Percentiles rank a stretch among this genome's conserved stretches.
These are phyloP conservation scores for Apamea epomidion DNA, from an alignment of 2,888 invertebrate species.

Conservation along the genomic window DNA sequence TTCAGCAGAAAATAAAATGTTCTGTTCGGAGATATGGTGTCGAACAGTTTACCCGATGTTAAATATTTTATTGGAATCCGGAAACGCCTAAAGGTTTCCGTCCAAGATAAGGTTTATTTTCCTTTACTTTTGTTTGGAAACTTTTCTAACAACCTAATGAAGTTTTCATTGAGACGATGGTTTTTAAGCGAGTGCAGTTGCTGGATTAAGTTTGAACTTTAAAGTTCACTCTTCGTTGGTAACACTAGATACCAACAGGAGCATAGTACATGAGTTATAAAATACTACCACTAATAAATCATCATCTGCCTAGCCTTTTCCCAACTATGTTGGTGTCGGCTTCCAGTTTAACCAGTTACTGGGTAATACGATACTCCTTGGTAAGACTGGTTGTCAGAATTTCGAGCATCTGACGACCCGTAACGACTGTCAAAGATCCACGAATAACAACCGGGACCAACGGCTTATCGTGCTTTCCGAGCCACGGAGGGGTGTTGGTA, in stretches of 20 bases:
- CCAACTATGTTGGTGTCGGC: too few relatives aligned
- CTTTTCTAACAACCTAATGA: conserved; percentile 43
- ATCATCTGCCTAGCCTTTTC: too few relatives aligned
- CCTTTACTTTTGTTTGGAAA: conserved; percentile 35
- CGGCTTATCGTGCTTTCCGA: too few relatives aligned
- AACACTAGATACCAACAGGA: not conserved
- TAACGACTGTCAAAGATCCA: too few relatives aligned
- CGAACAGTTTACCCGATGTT: conserved; percentile 46
- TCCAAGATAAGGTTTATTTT: conserved; percentile 52
- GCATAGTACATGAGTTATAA: not conserved
- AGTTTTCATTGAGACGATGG: conserved; percentile 40
- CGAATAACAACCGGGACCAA: too few relatives aligned
- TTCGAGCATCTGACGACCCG: too few relatives aligned
- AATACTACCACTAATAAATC: conserved; percentile 16
- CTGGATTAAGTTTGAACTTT: conserved; percentile 18
- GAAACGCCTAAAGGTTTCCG: conserved; percentile 39
- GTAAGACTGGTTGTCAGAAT: too few relatives aligned
- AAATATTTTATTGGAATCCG: conserved; percentile 59
- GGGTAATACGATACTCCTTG: too few relatives aligned
- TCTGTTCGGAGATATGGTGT: conserved; percentile 51
- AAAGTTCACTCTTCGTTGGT: conserved; percentile 5
- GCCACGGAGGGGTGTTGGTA: too few relatives aligned
- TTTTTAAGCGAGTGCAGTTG: conserved; percentile 32
- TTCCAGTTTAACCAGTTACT: too few relatives aligned
- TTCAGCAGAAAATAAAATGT: conserved; percentile 64